Percentiles rank a stretch among this genome's conserved stretches.
Evolutionary conservation across 1,140 invertebrate species (phyloP).

Genomic region (Euglossa dilemma): DNA sequence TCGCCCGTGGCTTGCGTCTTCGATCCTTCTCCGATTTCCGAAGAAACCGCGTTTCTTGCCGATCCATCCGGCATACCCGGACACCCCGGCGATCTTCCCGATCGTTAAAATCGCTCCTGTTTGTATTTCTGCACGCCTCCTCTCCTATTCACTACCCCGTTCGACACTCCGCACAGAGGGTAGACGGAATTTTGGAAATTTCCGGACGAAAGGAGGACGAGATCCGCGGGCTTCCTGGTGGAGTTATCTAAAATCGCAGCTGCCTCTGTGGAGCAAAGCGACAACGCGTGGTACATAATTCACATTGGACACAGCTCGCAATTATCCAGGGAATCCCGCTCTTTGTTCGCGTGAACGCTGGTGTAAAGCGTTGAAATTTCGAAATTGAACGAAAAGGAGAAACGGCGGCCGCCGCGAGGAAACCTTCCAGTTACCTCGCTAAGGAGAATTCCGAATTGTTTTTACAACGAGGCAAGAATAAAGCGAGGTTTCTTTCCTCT

Average conservation of each 20-base stretch:
- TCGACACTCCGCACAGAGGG: too few species aligned
- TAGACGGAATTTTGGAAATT: not conserved
- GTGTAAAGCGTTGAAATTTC: not conserved
- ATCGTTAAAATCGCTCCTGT: too few species aligned
- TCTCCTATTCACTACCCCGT: too few species aligned
- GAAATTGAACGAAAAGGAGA: not conserved
- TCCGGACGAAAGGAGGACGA: not conserved
- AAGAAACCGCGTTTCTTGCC: slow-evolving; percentile 1
- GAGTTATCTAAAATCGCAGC: slow-evolving; percentile 2
- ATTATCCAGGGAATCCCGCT: slow-evolving; percentile 5
- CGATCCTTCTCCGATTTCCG: slow-evolving; percentile 27
- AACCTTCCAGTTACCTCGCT: not conserved
- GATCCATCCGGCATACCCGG: not conserved
- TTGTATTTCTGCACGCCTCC: too few species aligned
- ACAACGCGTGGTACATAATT: slow-evolving; percentile 26
- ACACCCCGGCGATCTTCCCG: not conserved
- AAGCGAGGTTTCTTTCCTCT: not conserved
- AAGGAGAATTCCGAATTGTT: not conserved
- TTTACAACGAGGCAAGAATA: not conserved
- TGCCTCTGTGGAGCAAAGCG: not conserved
- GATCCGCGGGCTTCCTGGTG: not conserved
- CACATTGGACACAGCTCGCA: slow-evolving; percentile 34
- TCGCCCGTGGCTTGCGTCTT: slow-evolving; percentile 2
- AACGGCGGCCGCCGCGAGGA: not conserved
- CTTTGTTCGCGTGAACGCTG: slow-evolving; percentile 6